Evolutionary conservation across 2,797 vertebrate genomes (phyloP), one percentile per base, ranked within the genome.

Genomic region (Rhinophrynus dorsalis): DNA sequence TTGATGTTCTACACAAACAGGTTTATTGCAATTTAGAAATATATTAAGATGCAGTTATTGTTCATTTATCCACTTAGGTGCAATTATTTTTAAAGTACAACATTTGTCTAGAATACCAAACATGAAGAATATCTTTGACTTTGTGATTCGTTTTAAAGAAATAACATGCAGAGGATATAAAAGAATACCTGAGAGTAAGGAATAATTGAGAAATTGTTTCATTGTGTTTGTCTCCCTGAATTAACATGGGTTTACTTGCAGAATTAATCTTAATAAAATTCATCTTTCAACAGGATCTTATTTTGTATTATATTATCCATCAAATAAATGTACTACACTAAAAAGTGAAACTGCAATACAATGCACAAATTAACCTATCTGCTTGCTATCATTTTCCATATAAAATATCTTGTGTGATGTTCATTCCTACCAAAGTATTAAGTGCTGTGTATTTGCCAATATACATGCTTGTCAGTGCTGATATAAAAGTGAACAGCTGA

Each of bases 301-400:
- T 44, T 52, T 52, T 60, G 45, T 54, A 67, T 73, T 66, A 66
- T 65, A 58, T 65, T 72, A 72, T 59, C 69, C 61, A 72, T 72
- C 61, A 72, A 66, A 72, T 56, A 58, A 52, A 52, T 66, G 69
- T 27, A 58, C 54, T 59, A 20, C 48, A 74, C 38, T 71, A 67
- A 56, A 61, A 81, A 72, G 52, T 68, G 62, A 29, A 76, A 55
- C 35, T 48, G 47, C 58, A 62, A 75, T 66, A 80, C 55, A 66
- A 23, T 51, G 32, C 65, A 76, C 40, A 65, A 42, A 55, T 65
- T 40, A 79, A 73, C 62, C 69, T 56, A 79, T 76, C 80, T 79
- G 74, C 54, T 70, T 76, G 57, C 71, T 76, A 77, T 76, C 52
- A 66, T 69, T 40, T 13, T 55, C 32, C 65, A 76, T 75, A 71